A percentile compares a stretch with the other conserved stretches of the same genome.
phyloP scores from a whole-genome alignment of 2,888 invertebrate genomes.

The Hypomecis atomaria region DNA sequence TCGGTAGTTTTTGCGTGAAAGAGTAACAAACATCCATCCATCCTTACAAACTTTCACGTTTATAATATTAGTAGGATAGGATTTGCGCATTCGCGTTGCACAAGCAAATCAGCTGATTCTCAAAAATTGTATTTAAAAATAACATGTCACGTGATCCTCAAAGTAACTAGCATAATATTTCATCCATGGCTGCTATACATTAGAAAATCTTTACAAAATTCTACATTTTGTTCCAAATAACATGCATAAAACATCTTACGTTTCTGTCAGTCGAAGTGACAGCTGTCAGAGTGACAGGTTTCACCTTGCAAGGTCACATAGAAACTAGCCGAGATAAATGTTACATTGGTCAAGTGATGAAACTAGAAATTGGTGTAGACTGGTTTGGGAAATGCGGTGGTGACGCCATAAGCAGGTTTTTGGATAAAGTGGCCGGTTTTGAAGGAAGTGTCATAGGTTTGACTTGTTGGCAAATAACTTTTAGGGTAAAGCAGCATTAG shows the following conservation, averaged over 20 bases:
- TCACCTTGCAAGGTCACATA: constrained; percentile 4
- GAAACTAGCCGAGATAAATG: neutral
- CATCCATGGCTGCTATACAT: too few species aligned
- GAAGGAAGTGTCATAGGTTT: constrained; percentile 11
- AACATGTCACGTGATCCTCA: too few species aligned
- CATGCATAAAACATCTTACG: neutral
- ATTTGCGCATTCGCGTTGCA: too few species aligned
- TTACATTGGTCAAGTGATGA: neutral
- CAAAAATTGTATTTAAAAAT: too few species aligned
- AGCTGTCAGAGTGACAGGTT: constrained; percentile 1
- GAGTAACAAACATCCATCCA: too few species aligned
- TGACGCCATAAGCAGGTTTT: neutral
- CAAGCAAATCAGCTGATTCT: too few species aligned
- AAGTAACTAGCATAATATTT: too few species aligned
- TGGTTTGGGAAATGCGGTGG: neutral
- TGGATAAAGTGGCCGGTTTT: neutral
- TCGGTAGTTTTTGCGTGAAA: too few species aligned
- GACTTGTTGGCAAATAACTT: constrained; percentile 10
- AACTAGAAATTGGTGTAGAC: neutral
- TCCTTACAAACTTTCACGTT: too few species aligned
- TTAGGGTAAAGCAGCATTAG: neutral
- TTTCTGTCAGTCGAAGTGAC: constrained; percentile 1
- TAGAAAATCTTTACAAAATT: neutral
- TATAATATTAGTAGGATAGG: too few species aligned
- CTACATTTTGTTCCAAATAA: neutral